Evolutionary conservation across 2,113 vertebrate species (phyloP), one percentile per base, ranked within the genome.

Genomic region (Prunella fulvescens): DNA sequence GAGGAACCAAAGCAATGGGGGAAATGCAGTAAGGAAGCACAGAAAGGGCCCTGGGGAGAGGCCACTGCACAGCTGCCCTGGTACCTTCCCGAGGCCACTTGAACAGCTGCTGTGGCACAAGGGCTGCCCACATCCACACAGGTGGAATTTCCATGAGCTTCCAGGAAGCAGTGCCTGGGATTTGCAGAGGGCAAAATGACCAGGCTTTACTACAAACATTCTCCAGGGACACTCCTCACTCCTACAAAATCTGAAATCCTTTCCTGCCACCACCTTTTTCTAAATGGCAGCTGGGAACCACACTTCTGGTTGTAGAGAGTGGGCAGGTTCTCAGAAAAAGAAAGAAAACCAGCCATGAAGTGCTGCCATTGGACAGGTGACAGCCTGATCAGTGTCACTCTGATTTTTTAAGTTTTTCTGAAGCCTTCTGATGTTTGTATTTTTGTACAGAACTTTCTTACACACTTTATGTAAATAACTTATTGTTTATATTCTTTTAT

Each of bases 71-170:
- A 26, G 37, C 28, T 31, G 74, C 78, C 50, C 58, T 19, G 40
- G 45, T 14, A 66, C 33, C 67, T n/a, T 14, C n/a, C 19, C 0
- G 1, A 10, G 50, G n/a, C 57, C 3, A 2, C 73, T 16, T 25
- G 2, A 12, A 60, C 31, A 56, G 54, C 44, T 56, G 71, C 37
- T 33, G 44, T 9, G 31, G 18, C 13, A 14, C 60, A 10, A 13
- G 23, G 44, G 57, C 66, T 92, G 66, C 58, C 33, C 76, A 25
- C 23, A 10, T 22, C 42, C 80, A 42, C 71, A 16, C 12, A 6
- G 48, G 13, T 2, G 28, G 13, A 11, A 64, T 18, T 60, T 18
- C 50, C 7, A 7, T 1, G 4, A 45, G 44, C 45, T n/a, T 88
- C 26, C 62, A 31, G 70, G 44, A 67, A 50, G 11, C 1, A 14